These are phyloP conservation scores for Drosophila fuyamai DNA, from an alignment of 1,140 invertebrate genomes.

Conservation along the genomic window DNA sequence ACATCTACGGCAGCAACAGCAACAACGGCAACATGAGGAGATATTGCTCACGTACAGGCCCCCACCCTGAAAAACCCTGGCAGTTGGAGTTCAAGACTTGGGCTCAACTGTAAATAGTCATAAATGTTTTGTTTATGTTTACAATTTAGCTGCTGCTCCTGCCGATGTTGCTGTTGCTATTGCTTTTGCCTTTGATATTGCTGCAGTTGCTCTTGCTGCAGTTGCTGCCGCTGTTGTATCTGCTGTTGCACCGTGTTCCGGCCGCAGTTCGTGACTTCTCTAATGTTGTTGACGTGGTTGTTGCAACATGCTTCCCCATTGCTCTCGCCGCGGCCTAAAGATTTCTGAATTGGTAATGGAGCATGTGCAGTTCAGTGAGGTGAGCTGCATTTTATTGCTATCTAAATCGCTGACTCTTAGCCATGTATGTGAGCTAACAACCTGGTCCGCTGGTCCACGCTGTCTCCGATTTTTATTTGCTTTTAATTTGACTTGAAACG, in stretches of 20 bases:
- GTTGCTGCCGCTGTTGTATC: constrained; percentile 20
- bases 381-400: constrained; percentile 81
- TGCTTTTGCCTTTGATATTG: constrained; percentile 8
- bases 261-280: constrained; percentile 76
- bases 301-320: constrained; percentile 63
- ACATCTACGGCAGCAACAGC: constrained; percentile 20
- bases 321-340: constrained; percentile 60
- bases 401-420: constrained; percentile 71
- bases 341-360: constrained; percentile 82
- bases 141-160: constrained; percentile 74
- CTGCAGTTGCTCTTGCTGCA: constrained; percentile 1
- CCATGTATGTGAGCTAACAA: constrained; percentile 63
- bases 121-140: constrained; percentile 83
- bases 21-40: constrained; percentile 8
- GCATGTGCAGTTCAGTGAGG: constrained; percentile 79
- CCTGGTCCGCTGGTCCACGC: constrained; percentile 2
- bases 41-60: constrained; percentile 58
- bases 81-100: constrained; percentile 52
- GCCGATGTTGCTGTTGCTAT: constrained; percentile 4
- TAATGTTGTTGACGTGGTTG: constrained; percentile 81
- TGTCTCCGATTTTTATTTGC: constrained; percentile 71
- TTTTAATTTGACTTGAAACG: constrained; percentile 75
- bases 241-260: constrained; percentile 39
- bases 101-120: constrained; percentile 81
- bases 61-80: constrained; percentile 11